Evolutionary conservation across 2,797 vertebrate species (phyloP), one percentile per base, ranked within the genome.

Genomic region (Sus cebifrons): DNA sequence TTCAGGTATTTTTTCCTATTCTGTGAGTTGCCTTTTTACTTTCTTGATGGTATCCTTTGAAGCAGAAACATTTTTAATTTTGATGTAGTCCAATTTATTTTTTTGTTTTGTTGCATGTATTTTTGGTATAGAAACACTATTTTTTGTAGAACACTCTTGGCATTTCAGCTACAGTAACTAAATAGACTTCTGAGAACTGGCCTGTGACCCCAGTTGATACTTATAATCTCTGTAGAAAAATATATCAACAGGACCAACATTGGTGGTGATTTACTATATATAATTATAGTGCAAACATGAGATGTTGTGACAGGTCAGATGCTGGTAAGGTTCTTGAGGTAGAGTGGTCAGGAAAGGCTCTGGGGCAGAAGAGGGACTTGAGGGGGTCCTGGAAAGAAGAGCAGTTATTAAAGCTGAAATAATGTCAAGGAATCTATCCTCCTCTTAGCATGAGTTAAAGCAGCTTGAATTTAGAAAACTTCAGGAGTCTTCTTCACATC

Each of bases 31-130:
- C 12, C 29, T 49, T 77, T 65, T 67, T 32, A 79, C 14, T 87
- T 93, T 91, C n/a, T 67, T 87, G 29, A 67, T 90, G 21, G n/a
- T 71, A 14, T 23, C 12, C 54, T 90, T 60, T 56, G 49, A 94
- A 87, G 10, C 67, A 68, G 44, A 86, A 79, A 64, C 15, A 16
- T n/a, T 83, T 70, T 82, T 52, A 36, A 91, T 75, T 86, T 58
- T 82, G 21, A 83, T 36, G 0, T 49, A 62, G 18, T 71, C 49
- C 36, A 77, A 4, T 52, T 62, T 90, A 23, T n/a, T 88, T 86
- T 86, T 71, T 87, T 44, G 20, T 86, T 83, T 79, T 29, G 56
- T 86, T 78, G 4, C n/a, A 78, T 89, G 27, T 79, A 15, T 54
- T 84, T 89, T 95, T 75, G 44, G 14, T 83, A 0, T 74, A 52